These are phyloP conservation scores for Dipus sagitta DNA, from an alignment of 2,797 vertebrate species.

Conservation along the genomic window DNA sequence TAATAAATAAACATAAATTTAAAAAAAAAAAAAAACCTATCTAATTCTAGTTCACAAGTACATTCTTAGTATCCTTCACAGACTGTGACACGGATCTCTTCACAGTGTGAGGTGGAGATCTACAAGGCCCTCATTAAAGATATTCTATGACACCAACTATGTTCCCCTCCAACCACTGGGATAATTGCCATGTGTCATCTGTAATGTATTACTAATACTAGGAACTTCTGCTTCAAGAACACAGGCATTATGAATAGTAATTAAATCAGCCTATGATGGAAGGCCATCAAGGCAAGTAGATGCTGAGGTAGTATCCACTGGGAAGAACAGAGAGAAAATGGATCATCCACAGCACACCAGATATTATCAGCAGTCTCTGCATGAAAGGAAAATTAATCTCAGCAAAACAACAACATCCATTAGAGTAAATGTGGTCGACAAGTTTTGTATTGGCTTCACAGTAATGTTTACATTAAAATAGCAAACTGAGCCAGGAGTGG, in stretches of 20 bases:
- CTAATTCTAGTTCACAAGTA: too few species aligned
- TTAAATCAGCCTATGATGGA: not conserved
- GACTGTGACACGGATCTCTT: too few species aligned
- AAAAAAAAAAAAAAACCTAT: too few species aligned
- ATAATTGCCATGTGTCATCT: not conserved
- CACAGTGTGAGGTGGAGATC: not conserved
- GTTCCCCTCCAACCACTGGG: not conserved
- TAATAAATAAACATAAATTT: too few species aligned
- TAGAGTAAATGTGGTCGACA: not conserved
- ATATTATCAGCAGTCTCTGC: not conserved
- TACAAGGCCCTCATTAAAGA: not conserved
- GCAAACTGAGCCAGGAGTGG: too few species aligned
- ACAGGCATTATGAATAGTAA: not conserved
- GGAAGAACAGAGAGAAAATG: constrained; percentile 35
- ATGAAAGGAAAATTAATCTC: constrained; percentile 26
- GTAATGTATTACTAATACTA: not conserved
- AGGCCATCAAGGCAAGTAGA: not conserved
- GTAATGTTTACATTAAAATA: not conserved
- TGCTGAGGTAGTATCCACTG: not conserved
- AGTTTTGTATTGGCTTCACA: constrained; percentile 4
- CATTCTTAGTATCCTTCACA: too few species aligned
- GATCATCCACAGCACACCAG: not conserved
- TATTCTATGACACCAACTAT: not conserved
- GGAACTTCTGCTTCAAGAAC: not conserved
- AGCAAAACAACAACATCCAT: not conserved